Evolutionary conservation across 1,140 invertebrate genomes (phyloP).

Genomic region (Agrypnia vestita): DNA sequence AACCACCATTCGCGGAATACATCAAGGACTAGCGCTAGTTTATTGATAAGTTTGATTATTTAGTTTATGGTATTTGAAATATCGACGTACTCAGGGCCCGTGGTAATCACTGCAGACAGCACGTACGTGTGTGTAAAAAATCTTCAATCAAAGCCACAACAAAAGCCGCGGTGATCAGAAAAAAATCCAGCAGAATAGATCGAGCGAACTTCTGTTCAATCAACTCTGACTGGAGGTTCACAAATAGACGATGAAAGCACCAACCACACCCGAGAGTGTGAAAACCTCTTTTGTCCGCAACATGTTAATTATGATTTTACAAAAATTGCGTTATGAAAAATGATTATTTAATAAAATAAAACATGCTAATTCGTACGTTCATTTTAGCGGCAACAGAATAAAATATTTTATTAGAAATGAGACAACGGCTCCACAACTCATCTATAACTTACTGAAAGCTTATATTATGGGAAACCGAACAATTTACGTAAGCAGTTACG

Average conservation of each 20-base stretch:
- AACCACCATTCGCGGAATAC: too few species aligned
- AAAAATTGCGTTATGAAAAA: neutral
- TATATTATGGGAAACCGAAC: too few species aligned
- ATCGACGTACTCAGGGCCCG: too few species aligned
- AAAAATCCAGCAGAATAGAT: conserved; percentile 17
- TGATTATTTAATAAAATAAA: neutral
- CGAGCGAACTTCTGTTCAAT: conserved; percentile 23
- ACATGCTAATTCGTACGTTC: neutral
- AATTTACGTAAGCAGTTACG: too few species aligned
- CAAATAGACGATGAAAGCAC: neutral
- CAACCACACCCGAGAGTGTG: neutral
- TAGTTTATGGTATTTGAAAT: too few species aligned
- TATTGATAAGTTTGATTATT: too few species aligned
- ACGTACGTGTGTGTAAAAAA: conserved; percentile 14
- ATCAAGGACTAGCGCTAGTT: too few species aligned
- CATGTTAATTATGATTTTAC: conserved; percentile 15
- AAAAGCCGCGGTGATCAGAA: conserved; percentile 5
- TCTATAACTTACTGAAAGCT: too few species aligned
- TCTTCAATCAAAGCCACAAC: conserved; percentile 40
- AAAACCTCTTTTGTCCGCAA: conserved; percentile 19
- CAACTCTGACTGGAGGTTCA: conserved; percentile 3
- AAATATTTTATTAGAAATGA: too few species aligned
- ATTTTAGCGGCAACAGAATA: too few species aligned
- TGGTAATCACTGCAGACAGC: neutral
- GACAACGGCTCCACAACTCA: too few species aligned